phyloP scores from a whole-genome alignment of 2,888 invertebrate species.

The Marronus borbonicus region DNA sequence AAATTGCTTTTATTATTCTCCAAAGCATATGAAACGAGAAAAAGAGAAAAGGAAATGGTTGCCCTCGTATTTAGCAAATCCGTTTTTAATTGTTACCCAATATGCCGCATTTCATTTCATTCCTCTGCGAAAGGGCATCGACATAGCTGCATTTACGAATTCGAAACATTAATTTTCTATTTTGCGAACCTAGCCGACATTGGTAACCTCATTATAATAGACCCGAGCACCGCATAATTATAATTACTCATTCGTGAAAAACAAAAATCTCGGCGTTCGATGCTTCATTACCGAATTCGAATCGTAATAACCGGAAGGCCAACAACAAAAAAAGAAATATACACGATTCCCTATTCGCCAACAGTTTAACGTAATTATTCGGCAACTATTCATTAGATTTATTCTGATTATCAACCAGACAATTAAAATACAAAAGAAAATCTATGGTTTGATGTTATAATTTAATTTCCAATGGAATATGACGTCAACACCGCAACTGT shows the following conservation, averaged over 20 bases:
- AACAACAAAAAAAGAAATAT: neutral
- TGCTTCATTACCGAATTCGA: neutral
- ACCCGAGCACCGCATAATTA: neutral
- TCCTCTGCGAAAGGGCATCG: neutral
- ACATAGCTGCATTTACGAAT: neutral
- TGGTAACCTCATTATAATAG: slow-evolving; percentile 18
- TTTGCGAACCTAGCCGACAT: neutral
- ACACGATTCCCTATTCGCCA: neutral
- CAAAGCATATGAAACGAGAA: no score
- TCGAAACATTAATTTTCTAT: slow-evolving; percentile 13
- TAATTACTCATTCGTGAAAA: neutral
- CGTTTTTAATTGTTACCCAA: slow-evolving; percentile 20
- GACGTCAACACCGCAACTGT: no score
- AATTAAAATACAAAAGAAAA: no score
- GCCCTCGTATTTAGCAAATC: neutral
- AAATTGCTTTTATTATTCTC: no score
- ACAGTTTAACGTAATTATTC: neutral
- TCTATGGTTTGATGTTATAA: no score
- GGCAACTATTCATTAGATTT: neutral
- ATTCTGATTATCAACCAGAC: neutral
- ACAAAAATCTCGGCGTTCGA: neutral
- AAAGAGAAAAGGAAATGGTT: neutral
- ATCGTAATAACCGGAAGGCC: neutral
- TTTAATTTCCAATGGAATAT: no score
- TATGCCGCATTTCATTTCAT: slow-evolving; percentile 10